Conservation (phyloP, 2,888 invertebrate species). For the Melitaea athalia region DNA sequence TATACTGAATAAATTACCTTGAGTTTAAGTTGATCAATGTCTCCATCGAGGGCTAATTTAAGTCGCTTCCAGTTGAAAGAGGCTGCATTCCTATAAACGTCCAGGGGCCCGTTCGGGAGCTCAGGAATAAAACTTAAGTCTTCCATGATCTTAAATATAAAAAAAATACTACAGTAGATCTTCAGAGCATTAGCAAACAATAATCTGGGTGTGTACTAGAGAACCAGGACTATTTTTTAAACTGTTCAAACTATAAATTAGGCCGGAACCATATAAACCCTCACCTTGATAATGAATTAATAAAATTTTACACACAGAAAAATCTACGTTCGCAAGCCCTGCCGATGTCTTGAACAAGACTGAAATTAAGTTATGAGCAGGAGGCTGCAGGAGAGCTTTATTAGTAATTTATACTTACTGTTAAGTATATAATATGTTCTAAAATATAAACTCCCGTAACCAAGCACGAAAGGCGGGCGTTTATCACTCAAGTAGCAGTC, state of each 20-base stretch:
- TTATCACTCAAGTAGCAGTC: slow-evolving; percentile 24
- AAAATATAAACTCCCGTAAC: slow-evolving; percentile 15
- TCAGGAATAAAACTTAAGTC: slow-evolving; percentile 85
- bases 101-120: slow-evolving; percentile 89
- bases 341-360: slow-evolving; percentile 38
- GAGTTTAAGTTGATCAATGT: slow-evolving; percentile 85
- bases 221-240: slow-evolving; percentile 6
- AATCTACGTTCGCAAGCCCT: slow-evolving; percentile 31
- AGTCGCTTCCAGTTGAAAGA: slow-evolving; percentile 94
- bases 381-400: slow-evolving; percentile 36
- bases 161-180: not conserved
- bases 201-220: not conserved
- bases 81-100: slow-evolving; percentile 88
- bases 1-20: slow-evolving; percentile 84
- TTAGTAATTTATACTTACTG: slow-evolving; percentile 40
- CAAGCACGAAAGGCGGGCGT: slow-evolving; percentile 20
- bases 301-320: slow-evolving; percentile 27
- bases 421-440: slow-evolving; percentile 29
- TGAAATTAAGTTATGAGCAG: slow-evolving; percentile 39
- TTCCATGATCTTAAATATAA: slow-evolving; percentile 64
- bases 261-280: slow-evolving; percentile 25
- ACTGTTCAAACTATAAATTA: slow-evolving; percentile 16
- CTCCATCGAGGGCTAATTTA: slow-evolving; percentile 90
- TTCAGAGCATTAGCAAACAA: not conserved
- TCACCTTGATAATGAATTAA: slow-evolving; percentile 42